Evolutionary conservation across 1,140 invertebrate species (phyloP), one percentile per base, ranked within the genome.

Genomic region (Drosophila sturtevanti): DNA sequence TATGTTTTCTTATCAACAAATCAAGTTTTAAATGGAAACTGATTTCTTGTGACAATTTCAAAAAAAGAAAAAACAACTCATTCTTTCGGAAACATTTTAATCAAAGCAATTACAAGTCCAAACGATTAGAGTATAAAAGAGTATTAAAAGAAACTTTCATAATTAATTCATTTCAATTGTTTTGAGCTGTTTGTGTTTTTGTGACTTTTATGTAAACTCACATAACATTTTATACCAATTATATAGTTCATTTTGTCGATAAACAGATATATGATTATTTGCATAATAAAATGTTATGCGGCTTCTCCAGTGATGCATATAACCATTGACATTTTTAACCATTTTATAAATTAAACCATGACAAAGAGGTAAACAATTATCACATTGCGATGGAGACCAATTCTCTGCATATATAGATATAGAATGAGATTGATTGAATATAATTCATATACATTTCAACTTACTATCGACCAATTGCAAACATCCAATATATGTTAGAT

Each of bases 151-250:
- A n/a, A n/a, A n/a, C n/a, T n/a, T n/a, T n/a, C n/a, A n/a, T n/a
- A n/a, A n/a, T n/a, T n/a, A n/a, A n/a, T n/a, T n/a, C n/a, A n/a
- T n/a, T n/a, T n/a, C n/a, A n/a, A n/a, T n/a, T n/a, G n/a, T n/a
- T 35, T 31, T 31, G 27, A 31, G 27, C 27, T 24, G 24, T 24
- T 24, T 24, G n/a, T n/a, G n/a, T 24, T 2, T 24, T 2, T 24
- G 24, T 37, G 12, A 58, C 58, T 58, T 58, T 16, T 1, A 12
- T n/a, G 12, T 0, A 54, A 37, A 62, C 72, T 75, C 35, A 76
- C 72, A 76, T 59, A 76, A 27, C 38, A 76, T 68, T 21, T 63
- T 64, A 63, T 76, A 76, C 72, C 72, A 76, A 21, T 56, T 58
- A 24, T 68, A 68, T 34, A 68, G 72, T 34, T 54, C 68, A 7